These are phyloP conservation scores for Trachops cirrhosus DNA, from an alignment of 2,797 vertebrate genomes.

Conservation along the genomic window DNA sequence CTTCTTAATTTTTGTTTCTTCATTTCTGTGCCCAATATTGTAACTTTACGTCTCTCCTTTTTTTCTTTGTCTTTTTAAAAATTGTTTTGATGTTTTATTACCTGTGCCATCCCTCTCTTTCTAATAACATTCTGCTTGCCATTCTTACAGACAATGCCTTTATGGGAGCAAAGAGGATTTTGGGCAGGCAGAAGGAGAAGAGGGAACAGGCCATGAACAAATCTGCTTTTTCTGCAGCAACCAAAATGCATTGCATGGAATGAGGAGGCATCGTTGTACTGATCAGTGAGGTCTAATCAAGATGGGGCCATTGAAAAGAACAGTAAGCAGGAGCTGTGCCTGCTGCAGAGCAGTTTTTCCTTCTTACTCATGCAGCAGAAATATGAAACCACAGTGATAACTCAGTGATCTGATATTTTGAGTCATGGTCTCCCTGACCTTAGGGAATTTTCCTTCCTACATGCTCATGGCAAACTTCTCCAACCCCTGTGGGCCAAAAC, in stretches of 20 bases:
- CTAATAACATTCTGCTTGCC: neutral
- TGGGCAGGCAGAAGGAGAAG: neutral
- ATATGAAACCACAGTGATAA: conserved; percentile 11
- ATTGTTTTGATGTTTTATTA: neutral
- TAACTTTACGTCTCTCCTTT: neutral
- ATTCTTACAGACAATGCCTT: neutral
- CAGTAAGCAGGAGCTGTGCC: neutral
- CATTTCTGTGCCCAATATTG: neutral
- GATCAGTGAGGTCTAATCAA: neutral
- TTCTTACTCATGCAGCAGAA: neutral
- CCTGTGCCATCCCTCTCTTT: neutral
- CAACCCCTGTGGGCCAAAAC: neutral
- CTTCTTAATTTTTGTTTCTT: neutral
- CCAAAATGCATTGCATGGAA: neutral
- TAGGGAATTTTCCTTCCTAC: neutral
- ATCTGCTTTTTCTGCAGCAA: neutral
- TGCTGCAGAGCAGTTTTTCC: neutral
- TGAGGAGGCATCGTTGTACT: neutral
- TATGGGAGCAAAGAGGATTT: neutral
- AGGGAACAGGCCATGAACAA: neutral
- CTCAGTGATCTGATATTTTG: neutral
- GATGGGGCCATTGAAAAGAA: neutral
- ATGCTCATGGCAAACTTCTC: neutral
- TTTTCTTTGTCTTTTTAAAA: neutral
- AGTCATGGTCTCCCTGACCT: neutral